Conservation (phyloP, 2,888 invertebrate genomes). For the Agrenia bidenticulata region DNA sequence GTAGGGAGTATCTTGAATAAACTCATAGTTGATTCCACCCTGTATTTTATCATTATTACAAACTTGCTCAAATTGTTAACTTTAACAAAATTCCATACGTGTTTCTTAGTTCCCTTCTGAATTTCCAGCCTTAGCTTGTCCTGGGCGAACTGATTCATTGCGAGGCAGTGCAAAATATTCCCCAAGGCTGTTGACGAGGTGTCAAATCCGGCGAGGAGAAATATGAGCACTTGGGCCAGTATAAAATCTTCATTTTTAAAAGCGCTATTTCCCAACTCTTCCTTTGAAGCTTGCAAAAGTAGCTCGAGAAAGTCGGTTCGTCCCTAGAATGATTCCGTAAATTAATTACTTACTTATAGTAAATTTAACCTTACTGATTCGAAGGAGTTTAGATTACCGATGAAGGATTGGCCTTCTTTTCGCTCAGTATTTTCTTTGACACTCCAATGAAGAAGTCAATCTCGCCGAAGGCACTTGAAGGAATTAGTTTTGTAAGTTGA, state of each 20-base stretch:
- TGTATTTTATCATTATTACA: no score
- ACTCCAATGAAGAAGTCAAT: neutral
- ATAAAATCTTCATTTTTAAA: neutral
- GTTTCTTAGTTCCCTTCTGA: neutral
- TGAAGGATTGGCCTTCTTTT: neutral
- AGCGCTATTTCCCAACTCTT: neutral
- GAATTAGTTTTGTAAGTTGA: neutral
- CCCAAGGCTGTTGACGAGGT: neutral
- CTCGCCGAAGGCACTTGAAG: neutral
- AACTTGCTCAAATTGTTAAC: no score
- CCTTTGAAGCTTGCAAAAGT: neutral
- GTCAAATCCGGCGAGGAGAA: neutral
- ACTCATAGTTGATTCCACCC: conserved; percentile 3
- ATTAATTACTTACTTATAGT: neutral
- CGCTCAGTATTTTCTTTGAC: neutral
- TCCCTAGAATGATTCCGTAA: neutral
- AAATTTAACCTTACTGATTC: neutral
- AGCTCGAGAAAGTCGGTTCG: conserved; percentile 1
- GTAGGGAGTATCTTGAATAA: neutral
- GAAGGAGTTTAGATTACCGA: no score
- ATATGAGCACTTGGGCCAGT: neutral
- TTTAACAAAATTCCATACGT: neutral
- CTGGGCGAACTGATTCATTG: neutral
- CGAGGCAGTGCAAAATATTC: neutral
- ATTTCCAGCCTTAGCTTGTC: conserved; percentile 2